Conservation (phyloP, 2,113 vertebrate genomes). For the Dromaius novaehollandiae region DNA sequence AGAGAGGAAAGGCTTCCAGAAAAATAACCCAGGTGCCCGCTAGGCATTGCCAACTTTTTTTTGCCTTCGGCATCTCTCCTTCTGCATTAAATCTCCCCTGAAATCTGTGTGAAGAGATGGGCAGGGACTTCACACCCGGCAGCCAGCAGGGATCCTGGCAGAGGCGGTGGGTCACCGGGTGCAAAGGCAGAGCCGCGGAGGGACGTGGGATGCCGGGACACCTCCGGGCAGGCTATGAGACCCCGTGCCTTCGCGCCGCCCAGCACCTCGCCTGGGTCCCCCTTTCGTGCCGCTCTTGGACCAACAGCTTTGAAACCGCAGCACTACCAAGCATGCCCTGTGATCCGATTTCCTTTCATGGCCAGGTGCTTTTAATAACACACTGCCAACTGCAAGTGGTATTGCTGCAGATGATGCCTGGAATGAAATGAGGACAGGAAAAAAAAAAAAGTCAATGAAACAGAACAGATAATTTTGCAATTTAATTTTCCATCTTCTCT, state of each 20-base stretch:
- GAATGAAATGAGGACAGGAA: constrained; percentile 28
- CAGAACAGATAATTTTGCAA: constrained; percentile 72
- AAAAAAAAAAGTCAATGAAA: constrained; percentile 36
- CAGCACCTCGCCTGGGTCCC: background rate
- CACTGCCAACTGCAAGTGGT: background rate
- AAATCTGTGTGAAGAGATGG: background rate
- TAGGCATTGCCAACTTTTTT: background rate
- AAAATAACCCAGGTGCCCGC: background rate
- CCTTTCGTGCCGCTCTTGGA: background rate
- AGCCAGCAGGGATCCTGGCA: fast-evolving
- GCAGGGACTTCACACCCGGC: background rate
- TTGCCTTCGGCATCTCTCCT: fast-evolving
- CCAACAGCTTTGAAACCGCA: background rate
- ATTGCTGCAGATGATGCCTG: background rate
- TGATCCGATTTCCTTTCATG: constrained; percentile 49
- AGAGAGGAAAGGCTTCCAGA: background rate
- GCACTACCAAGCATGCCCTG: background rate
- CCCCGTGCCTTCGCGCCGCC: background rate
- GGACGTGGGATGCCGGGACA: background rate
- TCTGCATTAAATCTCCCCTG: background rate
- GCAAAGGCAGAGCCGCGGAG: fast-evolving
- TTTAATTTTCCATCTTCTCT: constrained; percentile 70
- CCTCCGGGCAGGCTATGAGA: background rate
- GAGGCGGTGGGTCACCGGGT: background rate
- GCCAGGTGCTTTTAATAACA: constrained; percentile 58